A percentile compares a stretch with the other conserved stretches of the same genome.
Evolutionary conservation across 2,113 vertebrate species (phyloP).

Genomic region (Serinus canaria): DNA sequence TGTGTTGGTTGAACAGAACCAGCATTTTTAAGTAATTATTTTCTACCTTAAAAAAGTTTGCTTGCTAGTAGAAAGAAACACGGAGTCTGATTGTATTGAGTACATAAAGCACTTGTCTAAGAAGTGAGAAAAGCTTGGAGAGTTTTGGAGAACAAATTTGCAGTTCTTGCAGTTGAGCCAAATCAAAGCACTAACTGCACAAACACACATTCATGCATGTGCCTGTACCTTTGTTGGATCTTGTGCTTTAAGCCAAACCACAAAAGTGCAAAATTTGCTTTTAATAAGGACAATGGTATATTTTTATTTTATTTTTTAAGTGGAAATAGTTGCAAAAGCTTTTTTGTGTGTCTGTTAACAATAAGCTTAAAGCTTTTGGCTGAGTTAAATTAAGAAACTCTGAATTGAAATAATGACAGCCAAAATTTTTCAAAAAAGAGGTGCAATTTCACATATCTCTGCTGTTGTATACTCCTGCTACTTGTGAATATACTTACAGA

Average conservation of each 20-base stretch:
- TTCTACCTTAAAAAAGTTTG: background rate
- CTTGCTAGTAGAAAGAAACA: background rate
- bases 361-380: background rate
- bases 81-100: background rate
- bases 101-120: background rate
- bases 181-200: background rate
- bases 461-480: background rate
- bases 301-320: background rate
- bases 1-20: background rate
- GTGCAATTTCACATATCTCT: background rate
- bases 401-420: background rate
- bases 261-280: background rate
- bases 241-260: background rate
- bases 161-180: background rate
- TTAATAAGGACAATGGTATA: background rate
- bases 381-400: background rate
- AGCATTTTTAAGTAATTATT: background rate
- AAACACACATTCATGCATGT: fast-evolving
- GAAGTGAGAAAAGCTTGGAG: background rate
- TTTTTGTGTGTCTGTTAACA: background rate
- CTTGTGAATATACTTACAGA: background rate
- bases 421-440: background rate
- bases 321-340: background rate
- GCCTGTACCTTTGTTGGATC: background rate
- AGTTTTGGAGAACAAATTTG: background rate